Conservation (phyloP, 2,113 vertebrate genomes). For the Oxygymnocypris stewartii region DNA sequence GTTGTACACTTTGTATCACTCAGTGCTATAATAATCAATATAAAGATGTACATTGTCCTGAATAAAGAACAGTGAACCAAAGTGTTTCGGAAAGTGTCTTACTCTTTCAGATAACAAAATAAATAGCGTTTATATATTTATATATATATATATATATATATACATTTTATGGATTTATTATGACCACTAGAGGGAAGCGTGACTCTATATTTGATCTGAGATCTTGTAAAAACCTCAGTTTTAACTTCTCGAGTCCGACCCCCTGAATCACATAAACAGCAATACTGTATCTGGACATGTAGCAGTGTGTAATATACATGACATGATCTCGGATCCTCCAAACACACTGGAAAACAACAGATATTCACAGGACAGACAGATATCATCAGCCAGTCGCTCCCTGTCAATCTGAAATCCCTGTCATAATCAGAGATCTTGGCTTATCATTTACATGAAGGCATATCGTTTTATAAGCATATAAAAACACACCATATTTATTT, state of each 20-base stretch:
- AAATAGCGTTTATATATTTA: no score
- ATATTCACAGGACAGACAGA: background rate
- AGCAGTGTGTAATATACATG: background rate
- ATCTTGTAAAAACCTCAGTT: background rate
- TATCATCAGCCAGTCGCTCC: background rate
- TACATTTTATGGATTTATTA: background rate
- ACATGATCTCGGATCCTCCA: background rate
- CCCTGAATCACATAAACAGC: background rate
- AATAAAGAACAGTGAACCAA: background rate
- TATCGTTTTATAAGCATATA: background rate
- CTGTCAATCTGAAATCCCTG: background rate
- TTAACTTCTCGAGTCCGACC: background rate
- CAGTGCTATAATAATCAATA: background rate
- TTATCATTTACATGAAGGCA: background rate
- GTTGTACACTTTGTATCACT: background rate
- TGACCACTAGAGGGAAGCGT: slow-evolving; percentile 47
- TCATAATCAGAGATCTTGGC: background rate
- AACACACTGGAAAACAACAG: background rate
- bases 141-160: no score
- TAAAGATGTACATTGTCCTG: background rate
- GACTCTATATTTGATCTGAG: background rate
- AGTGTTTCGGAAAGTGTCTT: background rate
- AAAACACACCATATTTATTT: background rate
- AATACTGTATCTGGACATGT: background rate
- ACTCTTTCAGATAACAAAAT: background rate